A percentile compares a stretch with the other conserved stretches of the same genome.
Evolutionary conservation across 2,113 vertebrate genomes (phyloP).

Genomic region (Gallinago undulata): DNA sequence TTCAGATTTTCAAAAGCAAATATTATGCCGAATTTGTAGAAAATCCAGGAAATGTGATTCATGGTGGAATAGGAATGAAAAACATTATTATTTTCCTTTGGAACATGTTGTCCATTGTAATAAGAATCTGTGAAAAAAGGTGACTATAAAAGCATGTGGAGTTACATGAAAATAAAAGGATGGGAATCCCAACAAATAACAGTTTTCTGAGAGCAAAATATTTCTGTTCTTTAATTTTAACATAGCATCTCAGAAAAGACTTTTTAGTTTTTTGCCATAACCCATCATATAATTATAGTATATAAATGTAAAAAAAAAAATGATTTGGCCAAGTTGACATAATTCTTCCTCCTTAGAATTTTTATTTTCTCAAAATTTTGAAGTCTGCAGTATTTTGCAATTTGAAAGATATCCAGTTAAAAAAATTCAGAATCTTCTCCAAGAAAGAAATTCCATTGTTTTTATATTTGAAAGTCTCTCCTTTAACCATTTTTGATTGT

Average conservation of each 20-base stretch:
- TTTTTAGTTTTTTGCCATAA: neutral
- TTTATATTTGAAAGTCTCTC: neutral
- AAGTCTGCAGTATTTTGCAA: neutral
- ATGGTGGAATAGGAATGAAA: fast-evolving
- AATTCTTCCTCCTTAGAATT: neutral
- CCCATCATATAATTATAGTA: neutral
- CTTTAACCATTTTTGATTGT: neutral
- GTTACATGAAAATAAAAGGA: neutral
- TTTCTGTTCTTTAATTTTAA: neutral
- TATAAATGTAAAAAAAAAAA: neutral
- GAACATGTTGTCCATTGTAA: neutral
- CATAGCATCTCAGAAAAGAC: neutral
- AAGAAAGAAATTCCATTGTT: neutral
- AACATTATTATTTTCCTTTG: neutral
- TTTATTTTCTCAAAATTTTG: neutral
- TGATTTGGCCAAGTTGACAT: neutral
- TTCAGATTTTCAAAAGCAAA: neutral
- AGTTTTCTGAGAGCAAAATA: neutral
- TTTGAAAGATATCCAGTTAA: neutral
- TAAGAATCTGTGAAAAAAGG: neutral
- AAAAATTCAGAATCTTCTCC: neutral
- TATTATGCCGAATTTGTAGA: neutral
- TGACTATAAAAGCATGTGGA: neutral
- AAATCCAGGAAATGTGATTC: neutral
- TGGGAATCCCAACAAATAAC: neutral